These are phyloP conservation scores for Hyaena hyaena DNA, from an alignment of 2,113 vertebrate species.

Conservation along the genomic window DNA sequence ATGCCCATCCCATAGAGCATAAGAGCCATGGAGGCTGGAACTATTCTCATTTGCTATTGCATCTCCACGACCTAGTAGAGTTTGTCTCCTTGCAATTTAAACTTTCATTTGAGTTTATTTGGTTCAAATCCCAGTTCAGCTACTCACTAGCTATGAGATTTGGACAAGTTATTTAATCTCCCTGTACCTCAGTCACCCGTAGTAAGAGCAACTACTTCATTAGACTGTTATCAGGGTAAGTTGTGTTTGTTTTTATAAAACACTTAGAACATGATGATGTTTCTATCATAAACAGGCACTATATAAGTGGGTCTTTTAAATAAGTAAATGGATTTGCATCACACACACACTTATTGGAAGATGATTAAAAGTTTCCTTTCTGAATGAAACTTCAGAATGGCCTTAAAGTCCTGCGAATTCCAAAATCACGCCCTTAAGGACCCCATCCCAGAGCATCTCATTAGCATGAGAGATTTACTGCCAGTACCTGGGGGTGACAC, in stretches of 20 bases:
- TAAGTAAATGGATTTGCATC: not conserved
- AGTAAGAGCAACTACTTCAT: not conserved
- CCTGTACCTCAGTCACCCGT: not conserved
- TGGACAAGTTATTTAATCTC: not conserved
- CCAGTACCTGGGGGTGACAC: not conserved
- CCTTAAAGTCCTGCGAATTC: not conserved
- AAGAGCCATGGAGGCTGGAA: not conserved
- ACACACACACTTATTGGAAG: not conserved
- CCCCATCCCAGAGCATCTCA: not conserved
- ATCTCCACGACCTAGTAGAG: not conserved
- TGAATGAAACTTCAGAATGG: not conserved
- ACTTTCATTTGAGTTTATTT: slow-evolving; percentile 31
- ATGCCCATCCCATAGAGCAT: not conserved
- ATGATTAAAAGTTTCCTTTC: slow-evolving; percentile 8
- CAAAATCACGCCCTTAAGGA: not conserved
- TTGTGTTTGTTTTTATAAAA: slow-evolving; percentile 1
- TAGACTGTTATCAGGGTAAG: not conserved
- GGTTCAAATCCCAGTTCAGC: not conserved
- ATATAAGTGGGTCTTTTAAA: not conserved
- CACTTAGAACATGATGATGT: not conserved
- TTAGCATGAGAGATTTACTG: not conserved
- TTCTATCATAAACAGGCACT: not conserved
- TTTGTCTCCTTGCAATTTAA: slow-evolving; percentile 23
- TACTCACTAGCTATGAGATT: not conserved
- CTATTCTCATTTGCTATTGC: not conserved